Evolutionary conservation across 2,888 invertebrate genomes (phyloP).

Genomic region (Napeogenes sylphis): DNA sequence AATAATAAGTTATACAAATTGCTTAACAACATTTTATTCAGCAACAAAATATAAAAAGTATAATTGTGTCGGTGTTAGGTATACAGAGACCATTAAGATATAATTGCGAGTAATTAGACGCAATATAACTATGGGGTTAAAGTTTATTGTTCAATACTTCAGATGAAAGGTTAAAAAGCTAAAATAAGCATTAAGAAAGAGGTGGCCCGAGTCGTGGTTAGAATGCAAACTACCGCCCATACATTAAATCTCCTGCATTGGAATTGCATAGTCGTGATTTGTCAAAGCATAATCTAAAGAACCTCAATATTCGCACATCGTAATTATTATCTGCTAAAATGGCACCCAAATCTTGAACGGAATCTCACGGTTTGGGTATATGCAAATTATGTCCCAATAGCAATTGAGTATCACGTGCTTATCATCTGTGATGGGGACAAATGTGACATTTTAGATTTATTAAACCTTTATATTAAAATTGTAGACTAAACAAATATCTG

Average conservation of each 20-base stretch:
- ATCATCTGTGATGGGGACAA: neutral
- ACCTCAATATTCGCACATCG: conserved; percentile 77
- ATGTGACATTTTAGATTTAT: neutral
- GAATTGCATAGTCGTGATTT: conserved; percentile 79
- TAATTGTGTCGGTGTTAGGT: too few relatives aligned
- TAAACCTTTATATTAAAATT: neutral
- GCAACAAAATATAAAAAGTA: too few relatives aligned
- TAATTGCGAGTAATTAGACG: conserved; percentile 39
- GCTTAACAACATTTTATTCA: too few relatives aligned
- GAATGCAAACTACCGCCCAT: conserved; percentile 78
- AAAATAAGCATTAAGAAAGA: conserved; percentile 78
- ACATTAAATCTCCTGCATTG: conserved; percentile 77
- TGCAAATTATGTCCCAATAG: conserved; percentile 31
- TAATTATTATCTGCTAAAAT: conserved; percentile 76
- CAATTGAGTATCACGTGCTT: conserved; percentile 17
- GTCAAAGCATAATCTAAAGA: conserved; percentile 78
- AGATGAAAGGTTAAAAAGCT: conserved; percentile 78
- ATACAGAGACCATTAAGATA: too few relatives aligned
- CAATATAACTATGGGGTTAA: conserved; percentile 62
- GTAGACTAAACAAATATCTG: too few relatives aligned
- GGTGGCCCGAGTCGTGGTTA: conserved; percentile 76
- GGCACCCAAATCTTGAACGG: conserved; percentile 66
- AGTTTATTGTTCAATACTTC: conserved; percentile 64
- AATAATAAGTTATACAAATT: too few relatives aligned
- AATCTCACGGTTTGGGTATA: conserved; percentile 51